These are phyloP conservation scores for Promerops cafer DNA, from an alignment of 2,113 vertebrate genomes.

Conservation along the genomic window DNA sequence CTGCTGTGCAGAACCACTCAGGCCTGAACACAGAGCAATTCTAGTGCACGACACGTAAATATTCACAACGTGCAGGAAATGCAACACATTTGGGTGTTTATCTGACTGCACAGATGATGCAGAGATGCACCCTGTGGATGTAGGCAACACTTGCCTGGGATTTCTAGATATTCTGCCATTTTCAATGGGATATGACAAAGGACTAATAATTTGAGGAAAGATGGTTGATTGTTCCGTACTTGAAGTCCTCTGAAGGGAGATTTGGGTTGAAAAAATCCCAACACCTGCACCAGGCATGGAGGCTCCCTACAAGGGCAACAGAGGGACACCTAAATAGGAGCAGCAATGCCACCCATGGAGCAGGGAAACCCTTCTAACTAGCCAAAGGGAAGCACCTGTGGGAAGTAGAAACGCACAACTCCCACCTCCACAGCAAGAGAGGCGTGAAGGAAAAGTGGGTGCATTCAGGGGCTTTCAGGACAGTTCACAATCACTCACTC, in stretches of 20 bases:
- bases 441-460: background rate
- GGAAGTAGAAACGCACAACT: background rate
- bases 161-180: background rate
- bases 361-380: background rate
- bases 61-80: background rate
- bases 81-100: background rate
- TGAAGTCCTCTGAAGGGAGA: background rate
- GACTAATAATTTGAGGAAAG: background rate
- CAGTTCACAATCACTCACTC: background rate
- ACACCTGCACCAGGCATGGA: background rate
- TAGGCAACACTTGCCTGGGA: background rate
- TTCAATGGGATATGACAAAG: background rate
- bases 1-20: background rate
- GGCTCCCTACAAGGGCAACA: background rate
- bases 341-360: fast-evolving
- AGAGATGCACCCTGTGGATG: background rate
- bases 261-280: background rate
- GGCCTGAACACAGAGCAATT: background rate
- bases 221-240: background rate
- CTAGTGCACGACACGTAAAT: background rate
- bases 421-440: background rate
- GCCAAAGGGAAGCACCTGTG: background rate
- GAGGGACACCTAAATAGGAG: background rate
- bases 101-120: background rate
- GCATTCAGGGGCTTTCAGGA: background rate